Conservation (phyloP, 2,797 vertebrate species). For the Tokudaia tokunoshimensis region DNA sequence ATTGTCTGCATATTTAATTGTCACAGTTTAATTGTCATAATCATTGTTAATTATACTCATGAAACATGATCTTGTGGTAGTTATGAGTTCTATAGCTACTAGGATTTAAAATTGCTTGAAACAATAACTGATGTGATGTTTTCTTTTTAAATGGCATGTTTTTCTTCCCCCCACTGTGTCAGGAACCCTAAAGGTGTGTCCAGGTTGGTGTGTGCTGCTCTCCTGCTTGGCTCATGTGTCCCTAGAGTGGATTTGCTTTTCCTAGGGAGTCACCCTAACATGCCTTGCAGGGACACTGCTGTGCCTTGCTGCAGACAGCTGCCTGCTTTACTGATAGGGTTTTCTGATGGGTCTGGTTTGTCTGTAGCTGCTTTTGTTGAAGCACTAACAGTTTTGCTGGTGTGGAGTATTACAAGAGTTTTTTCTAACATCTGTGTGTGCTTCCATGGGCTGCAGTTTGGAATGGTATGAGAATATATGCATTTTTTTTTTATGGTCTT, state of each 20-base stretch:
- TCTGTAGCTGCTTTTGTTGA: neutral
- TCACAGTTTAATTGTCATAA: neutral
- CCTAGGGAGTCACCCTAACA: fast-evolving
- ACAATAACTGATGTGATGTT: neutral
- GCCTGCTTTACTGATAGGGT: neutral
- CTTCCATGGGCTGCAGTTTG: neutral
- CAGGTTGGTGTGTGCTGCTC: constrained; percentile 78
- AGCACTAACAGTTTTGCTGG: constrained; percentile 68
- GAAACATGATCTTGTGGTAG: neutral
- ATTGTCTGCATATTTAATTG: neutral
- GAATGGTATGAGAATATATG: neutral
- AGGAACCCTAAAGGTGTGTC: constrained; percentile 76
- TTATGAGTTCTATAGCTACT: neutral
- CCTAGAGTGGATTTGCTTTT: neutral
- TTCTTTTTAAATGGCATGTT: constrained; percentile 59
- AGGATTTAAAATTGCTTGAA: constrained; percentile 17
- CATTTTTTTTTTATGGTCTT: neutral
- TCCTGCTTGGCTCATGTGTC: constrained; percentile 10
- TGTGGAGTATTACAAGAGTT: constrained; percentile 64
- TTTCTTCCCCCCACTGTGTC: constrained; percentile 56
- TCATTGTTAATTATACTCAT: constrained; percentile 8
- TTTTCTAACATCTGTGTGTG: constrained; percentile 34
- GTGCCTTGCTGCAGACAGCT: neutral
- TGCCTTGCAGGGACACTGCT: neutral
- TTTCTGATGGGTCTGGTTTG: neutral